Evolutionary conservation across 2,888 invertebrate genomes (phyloP), one percentile per base, ranked within the genome.

Genomic region (Neelides folsomi): DNA sequence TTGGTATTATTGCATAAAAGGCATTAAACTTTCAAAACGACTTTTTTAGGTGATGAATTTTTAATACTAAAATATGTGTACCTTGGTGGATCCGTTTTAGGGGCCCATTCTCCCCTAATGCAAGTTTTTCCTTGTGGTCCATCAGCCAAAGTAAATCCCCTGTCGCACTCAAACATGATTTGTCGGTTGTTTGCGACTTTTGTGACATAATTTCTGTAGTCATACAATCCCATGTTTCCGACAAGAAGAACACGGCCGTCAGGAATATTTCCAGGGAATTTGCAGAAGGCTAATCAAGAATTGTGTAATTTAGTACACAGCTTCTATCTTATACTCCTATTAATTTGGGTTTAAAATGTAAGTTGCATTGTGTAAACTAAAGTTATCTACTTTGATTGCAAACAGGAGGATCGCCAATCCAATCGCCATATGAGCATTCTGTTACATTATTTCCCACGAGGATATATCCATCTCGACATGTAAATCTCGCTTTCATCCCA

Each of bases 61-160:
- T n/a, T n/a, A n/a, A n/a, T n/a, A n/a, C n/a, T 5, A 27, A 27
- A 7, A 7, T 27, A 27, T 27, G n/a, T 13, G 52, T 64, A 60
- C 67, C 65, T 62, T 60, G 64, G 60, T 0, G 93, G 92, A 45
- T 89, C 70, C 64, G 88, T 82, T 59, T 79, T 77, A 0, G 95
- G 95, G 58, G 89, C 86, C 95, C 95, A 95, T 55, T 80, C 80
- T 0, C 94, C 94, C 7, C 90, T 88, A 20, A 95, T 80, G 66
- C 95, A 95, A 0, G 94, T 95, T 1, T 95, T 93, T 1, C 92
- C 92, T 0, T 88, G 86, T 0, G 89, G 84, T 1, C 94, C 94
- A 61, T 83, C 82, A 19, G 82, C 80, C 20, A 94, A 70, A 0
- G 87, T 84, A 67, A 85, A 93, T 0, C 92, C 92, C 66, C 86